Base-by-base conservation (phyloP, 2,888 invertebrate species). In the Cephalotes varians region DNA sequence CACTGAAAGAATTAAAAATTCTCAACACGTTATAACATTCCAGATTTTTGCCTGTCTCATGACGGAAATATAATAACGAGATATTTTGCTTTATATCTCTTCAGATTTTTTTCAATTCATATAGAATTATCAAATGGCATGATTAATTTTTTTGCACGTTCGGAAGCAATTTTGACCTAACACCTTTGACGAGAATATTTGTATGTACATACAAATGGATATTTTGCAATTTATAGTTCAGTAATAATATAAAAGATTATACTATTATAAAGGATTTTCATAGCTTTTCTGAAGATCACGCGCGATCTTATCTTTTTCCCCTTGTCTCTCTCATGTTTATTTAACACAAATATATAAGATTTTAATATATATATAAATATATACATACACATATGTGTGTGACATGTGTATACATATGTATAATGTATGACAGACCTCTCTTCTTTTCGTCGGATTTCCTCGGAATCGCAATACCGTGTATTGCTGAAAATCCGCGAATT, bases 381-480 rank as follows among this genome's bases (percentile, higher is more conserved):
- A 44, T 28, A 44, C 89, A 88, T 90, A 83, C 87, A 83, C 15
- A 3, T 51, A 51, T 51, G 49, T 65, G 37, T 89, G 85, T 83
- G 79, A 86, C 84, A 87, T 86, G 76, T 85, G 65, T 86, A 79
- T 84, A 84, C 85, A 86, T 87, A 86, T 87, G 85, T 83, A 86
- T 87, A 88, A 83, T 58, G n/a, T n/a, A n/a, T n/a, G 47, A 18
- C 4, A 67, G 34, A 25, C 82, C 85, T 82, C 72, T 76, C 71
- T 79, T 81, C 65, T 44, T 74, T 64, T n/a, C n/a, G n/a, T n/a
- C n/a, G n/a, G n/a, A n/a, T n/a, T 9, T 12, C 21, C 44, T 44
- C 44, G 64, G 40, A 80, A 89, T 83, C 82, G 88, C 91, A 91
- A 91, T 91, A 91, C 91, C 84, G 64, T 92, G 91, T 91, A 92